A percentile compares a stretch with the other conserved stretches of the same genome.
Evolutionary conservation across 2,113 vertebrate species (phyloP).

Genomic region (Nothocercus julius): DNA sequence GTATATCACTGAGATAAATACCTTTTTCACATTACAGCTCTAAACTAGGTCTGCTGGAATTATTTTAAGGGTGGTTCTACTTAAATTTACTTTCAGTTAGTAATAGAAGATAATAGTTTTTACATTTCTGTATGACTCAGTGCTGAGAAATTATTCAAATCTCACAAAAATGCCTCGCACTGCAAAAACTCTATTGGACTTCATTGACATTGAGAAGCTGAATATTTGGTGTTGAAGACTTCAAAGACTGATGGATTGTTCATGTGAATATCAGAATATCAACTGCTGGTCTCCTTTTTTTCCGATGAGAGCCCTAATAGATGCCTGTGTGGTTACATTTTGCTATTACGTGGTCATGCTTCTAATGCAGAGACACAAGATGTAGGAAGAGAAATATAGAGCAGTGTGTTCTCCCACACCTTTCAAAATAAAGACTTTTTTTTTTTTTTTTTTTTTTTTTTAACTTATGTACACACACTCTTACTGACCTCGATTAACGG

Average conservation of each 20-base stretch:
- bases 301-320: background rate
- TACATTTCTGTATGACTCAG: background rate
- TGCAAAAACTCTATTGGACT: background rate
- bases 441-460: background rate
- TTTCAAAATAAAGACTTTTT: background rate
- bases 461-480: background rate
- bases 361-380: background rate
- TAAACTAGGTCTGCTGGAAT: background rate
- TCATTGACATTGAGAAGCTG: background rate
- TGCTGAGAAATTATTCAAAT: background rate
- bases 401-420: background rate
- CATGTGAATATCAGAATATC: background rate
- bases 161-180: background rate
- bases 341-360: background rate
- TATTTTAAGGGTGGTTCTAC: background rate
- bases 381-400: accelerated
- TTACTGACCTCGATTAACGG: background rate
- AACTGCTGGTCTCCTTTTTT: background rate
- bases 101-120: background rate
- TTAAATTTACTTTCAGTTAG: background rate
- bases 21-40: background rate
- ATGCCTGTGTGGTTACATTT: background rate
- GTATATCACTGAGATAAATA: background rate
- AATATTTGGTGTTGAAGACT: background rate
- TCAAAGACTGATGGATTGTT: background rate